These are phyloP conservation scores for Saturnia japonica DNA, from an alignment of 2,888 invertebrate species.

Conservation along the genomic window DNA sequence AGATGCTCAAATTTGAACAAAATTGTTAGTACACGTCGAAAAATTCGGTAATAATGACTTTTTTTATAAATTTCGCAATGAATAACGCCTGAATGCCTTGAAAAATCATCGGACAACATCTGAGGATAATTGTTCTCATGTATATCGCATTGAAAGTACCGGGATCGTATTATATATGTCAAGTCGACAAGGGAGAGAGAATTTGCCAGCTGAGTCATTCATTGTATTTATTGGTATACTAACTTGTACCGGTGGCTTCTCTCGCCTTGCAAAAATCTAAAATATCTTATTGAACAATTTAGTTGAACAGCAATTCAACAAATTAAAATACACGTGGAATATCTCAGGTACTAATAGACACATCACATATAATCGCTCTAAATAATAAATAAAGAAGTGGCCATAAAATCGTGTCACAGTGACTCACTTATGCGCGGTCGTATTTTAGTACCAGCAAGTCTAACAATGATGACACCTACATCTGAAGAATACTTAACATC, in stretches of 20 bases:
- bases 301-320: too few relatives aligned
- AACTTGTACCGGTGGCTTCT: not conserved
- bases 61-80: not conserved
- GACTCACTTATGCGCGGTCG: too few relatives aligned
- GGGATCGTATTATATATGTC: constrained; percentile 13
- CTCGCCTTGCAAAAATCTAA: not conserved
- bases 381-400: too few relatives aligned
- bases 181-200: constrained; percentile 12
- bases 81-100: not conserved
- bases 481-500: too few relatives aligned
- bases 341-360: too few relatives aligned
- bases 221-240: constrained; percentile 11
- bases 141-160: not conserved
- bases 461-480: too few relatives aligned
- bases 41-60: not conserved
- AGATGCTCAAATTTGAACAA: too few relatives aligned
- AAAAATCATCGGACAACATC: not conserved
- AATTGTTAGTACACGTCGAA: not conserved
- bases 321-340: too few relatives aligned
- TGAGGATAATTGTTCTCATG: not conserved
- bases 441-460: too few relatives aligned
- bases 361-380: too few relatives aligned
- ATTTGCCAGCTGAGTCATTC: constrained; percentile 9
- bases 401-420: too few relatives aligned
- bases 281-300: not conserved